Conservation (phyloP, 2,113 vertebrate genomes). For the Casuarius casuarius region DNA sequence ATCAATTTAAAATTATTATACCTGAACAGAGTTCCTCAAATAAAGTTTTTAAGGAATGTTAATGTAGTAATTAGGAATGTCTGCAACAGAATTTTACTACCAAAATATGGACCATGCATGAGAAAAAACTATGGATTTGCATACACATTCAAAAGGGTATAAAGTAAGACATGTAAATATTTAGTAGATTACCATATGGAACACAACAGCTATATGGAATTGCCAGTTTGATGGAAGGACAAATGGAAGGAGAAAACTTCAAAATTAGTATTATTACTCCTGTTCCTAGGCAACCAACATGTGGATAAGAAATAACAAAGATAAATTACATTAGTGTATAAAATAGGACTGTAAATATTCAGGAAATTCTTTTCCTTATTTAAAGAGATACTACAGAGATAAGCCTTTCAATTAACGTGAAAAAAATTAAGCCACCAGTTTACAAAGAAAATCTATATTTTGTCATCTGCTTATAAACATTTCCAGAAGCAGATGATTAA, state of each 20-base stretch:
- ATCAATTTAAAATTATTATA: background rate
- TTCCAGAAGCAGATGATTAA: constrained; percentile 43
- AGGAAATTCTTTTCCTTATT: background rate
- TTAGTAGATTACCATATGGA: background rate
- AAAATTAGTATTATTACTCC: background rate
- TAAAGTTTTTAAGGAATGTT: background rate
- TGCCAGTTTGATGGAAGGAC: background rate
- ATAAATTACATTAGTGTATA: background rate
- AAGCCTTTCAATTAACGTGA: background rate
- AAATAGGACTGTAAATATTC: background rate
- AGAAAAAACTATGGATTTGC: background rate
- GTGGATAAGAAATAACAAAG: background rate
- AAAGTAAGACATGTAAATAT: constrained; percentile 17
- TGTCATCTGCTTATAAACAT: constrained; percentile 44
- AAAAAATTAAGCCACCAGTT: constrained; percentile 21
- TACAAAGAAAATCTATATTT: constrained; percentile 18
- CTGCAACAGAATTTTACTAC: background rate
- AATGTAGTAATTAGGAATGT: background rate
- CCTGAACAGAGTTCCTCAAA: background rate
- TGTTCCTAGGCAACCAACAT: background rate
- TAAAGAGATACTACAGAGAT: background rate
- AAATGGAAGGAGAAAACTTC: background rate
- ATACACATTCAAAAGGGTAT: background rate
- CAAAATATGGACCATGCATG: background rate
- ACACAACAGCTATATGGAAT: background rate